Base-by-base conservation (phyloP, 2,113 vertebrate genomes). In the Cebus imitator region DNA sequence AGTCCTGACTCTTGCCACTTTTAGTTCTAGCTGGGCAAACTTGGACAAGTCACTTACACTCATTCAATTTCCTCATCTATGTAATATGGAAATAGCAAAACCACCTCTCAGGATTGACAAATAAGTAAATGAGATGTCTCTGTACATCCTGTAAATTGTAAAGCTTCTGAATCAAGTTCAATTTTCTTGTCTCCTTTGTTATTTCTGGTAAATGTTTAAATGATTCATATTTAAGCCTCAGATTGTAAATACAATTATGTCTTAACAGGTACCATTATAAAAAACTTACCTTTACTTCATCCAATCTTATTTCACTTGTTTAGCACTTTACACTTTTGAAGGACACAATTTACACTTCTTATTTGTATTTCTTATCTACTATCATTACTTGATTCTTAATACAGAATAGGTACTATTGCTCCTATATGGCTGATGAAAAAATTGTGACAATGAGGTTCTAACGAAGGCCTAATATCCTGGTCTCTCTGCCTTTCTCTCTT, bases 131-230 rank as follows among this genome's bases (percentile, higher is more conserved):
- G 61, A 87, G 37, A 88, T 25, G 14, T 85, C 83, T 72, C 5
- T 82, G 30, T 5, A 18, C 2, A 93, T 8, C 30, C 21, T 75
- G 32, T 79, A 37, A 91, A 48, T 48, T 83, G 25, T 73, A 87
- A 92, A 61, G 27, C 10, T 93, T 73, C 17, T 81, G 6, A 64
- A 82, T 79, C 82, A 90, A 97, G 81, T 52, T 75, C 32, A 79
- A 30, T 82, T 70, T 95, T 80, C 45, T 83, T 81, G 32, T 64
- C 82, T 94, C 25, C 27, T 89, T 90, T 68, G 43, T 83, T 81
- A 85, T 21, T 91, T 94, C 82, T 55, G 23, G 6, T 73, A 92
- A 93, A 93, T 93, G 25, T 96, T 91, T 97, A 93, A 95, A 79
- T 86, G 52, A 91, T 21, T 91, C 37, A 82, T 17, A 23, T 57